Evolutionary conservation across 53 echinoderm and acorn worm species (phyloP).

Genomic region (Paelopatides confundens): DNA sequence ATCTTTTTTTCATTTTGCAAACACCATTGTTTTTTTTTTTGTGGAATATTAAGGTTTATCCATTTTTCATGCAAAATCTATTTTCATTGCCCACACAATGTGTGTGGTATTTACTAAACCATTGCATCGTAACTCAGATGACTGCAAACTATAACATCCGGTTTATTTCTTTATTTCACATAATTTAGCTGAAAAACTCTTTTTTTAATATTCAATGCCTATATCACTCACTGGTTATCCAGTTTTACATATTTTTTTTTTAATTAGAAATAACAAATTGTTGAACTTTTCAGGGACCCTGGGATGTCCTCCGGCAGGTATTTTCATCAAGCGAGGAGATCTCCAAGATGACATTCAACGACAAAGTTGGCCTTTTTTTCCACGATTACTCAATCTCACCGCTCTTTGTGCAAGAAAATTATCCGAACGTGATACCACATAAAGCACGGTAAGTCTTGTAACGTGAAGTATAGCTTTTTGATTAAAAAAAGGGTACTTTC

Average conservation of each 20-base stretch:
- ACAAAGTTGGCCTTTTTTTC: conserved; percentile 93
- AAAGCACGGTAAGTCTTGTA: conserved; percentile 75
- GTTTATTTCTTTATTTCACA: too few relatives aligned
- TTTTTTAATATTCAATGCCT: background rate
- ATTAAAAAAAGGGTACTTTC: too few relatives aligned
- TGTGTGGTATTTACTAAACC: too few relatives aligned
- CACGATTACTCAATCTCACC: conserved; percentile 99
- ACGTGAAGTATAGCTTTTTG: too few relatives aligned
- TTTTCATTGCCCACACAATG: too few relatives aligned
- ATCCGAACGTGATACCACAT: conserved; percentile 73
- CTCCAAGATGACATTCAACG: conserved; percentile 81
- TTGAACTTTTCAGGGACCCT: conserved; percentile 75
- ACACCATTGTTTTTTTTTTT: too few relatives aligned
- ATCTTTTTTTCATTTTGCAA: too few relatives aligned
- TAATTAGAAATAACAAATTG: background rate
- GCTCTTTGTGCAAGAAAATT: conserved; percentile 98
- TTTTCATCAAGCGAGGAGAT: conserved; percentile 80
- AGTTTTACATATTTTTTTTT: background rate
- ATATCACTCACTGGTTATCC: background rate
- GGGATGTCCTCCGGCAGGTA: conserved; percentile 91
- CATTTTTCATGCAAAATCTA: too few relatives aligned
- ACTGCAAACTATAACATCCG: background rate
- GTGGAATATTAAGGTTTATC: too few relatives aligned
- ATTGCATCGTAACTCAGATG: too few relatives aligned
- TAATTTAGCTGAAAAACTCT: too few relatives aligned